Evolutionary conservation across 2,797 vertebrate genomes (phyloP).

Genomic region (Gobionotothen gibberifrons): DNA sequence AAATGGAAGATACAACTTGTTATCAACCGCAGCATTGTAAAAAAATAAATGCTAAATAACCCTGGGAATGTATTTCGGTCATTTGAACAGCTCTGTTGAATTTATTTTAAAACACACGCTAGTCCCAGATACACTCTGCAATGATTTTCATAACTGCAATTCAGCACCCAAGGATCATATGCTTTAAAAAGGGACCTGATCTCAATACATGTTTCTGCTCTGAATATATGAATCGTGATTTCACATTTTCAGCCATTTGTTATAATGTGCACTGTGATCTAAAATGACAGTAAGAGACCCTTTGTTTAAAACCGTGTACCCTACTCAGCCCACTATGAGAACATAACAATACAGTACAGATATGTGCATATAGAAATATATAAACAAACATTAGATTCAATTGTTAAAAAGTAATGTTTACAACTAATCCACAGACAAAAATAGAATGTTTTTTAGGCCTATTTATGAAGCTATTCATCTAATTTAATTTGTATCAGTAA

Average conservation of each 20-base stretch:
- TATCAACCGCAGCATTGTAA: not conserved
- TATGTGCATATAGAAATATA: not conserved
- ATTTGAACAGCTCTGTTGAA: not conserved
- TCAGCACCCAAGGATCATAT: not conserved
- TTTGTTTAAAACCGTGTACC: not conserved
- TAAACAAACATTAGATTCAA: not conserved
- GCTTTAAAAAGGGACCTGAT: not conserved
- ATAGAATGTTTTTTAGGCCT: not conserved
- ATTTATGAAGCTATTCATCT: not conserved
- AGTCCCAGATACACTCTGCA: not conserved
- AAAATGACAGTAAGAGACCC: not conserved
- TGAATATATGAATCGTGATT: not conserved
- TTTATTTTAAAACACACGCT: not conserved
- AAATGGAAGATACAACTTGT: conserved; percentile 4
- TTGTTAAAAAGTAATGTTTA: not conserved
- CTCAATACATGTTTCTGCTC: not conserved
- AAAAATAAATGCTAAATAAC: not conserved
- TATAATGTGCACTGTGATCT: conserved; percentile 3
- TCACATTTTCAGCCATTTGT: conserved; percentile 18
- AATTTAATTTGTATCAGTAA: not conserved
- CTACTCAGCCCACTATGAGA: not conserved
- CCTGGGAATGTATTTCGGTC: not conserved
- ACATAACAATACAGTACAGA: not conserved
- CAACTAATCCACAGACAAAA: not conserved
- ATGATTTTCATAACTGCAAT: not conserved